Evolutionary conservation across 2,113 vertebrate genomes (phyloP), one percentile per base, ranked within the genome.

Genomic region (Leptocoma aspasia): DNA sequence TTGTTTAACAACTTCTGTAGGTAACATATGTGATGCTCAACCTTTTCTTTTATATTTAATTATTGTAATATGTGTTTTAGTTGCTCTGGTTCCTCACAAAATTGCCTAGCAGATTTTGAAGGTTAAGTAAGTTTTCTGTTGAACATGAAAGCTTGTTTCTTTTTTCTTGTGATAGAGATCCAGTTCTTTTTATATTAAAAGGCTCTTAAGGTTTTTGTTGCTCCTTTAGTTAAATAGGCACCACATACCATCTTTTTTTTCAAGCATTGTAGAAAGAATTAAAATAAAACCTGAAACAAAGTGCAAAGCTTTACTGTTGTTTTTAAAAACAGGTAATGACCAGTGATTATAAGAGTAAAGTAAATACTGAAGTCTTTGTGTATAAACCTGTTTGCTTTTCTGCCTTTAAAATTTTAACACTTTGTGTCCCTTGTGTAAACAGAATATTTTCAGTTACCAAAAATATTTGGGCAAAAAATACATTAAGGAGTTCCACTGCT

Each of bases 151-250:
- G 15, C 39, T 68, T 78, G 15, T 10, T 53, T 52, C 61, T 41
- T 15, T 42, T 69, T 30, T 69, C 68, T 92, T 47, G 64, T 50
- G 49, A 75, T 84, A 81, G 86, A 89, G 63, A 87, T 71, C 20
- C 16, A 49, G 15, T 81, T 91, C 18, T 60, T 95, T 96, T 94
- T 69, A 68, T 52, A 91, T 71, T 90, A 94, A 95, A 72, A 81
- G 73, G 28, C 59, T 73, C 21, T 86, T 94, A 88, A 87, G 39
- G n/a, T 86, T 86, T 41, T 72, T 82, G 28, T 80, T 72, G 27
- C 8, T 88, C 20, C 13, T 68, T 69, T 45, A 82, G 37, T 59
- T 84, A 85, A 73, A 56, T 14, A 56, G 35, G 56, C 71, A 85
- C 15, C 33, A 75, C 65, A 49, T 6, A 94, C 39, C 53, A 76